Conservation (phyloP, 35 echinoderm and acorn worm genomes). For the Amphiura filiformis region DNA sequence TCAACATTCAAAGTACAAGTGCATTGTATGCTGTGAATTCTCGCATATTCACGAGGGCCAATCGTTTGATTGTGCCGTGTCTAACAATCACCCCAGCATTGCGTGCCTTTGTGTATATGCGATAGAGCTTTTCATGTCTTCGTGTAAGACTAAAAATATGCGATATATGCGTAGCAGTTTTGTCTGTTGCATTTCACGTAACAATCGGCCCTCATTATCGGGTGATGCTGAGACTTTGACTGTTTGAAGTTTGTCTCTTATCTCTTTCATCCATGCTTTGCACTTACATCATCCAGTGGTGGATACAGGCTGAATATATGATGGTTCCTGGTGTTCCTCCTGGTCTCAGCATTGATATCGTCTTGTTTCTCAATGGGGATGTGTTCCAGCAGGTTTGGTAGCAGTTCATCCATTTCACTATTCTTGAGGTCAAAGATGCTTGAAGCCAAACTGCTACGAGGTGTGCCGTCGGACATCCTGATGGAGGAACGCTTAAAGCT, state of each 20-base stretch:
- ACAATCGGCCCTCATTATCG: no score
- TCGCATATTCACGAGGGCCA: no score
- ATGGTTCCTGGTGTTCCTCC: slow-evolving; percentile 31
- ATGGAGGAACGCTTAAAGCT: slow-evolving; percentile 70
- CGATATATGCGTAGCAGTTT: no score
- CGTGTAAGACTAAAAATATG: background rate
- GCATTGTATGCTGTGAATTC: background rate
- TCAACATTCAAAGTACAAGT: background rate
- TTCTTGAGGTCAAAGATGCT: slow-evolving; percentile 92
- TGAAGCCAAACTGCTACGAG: slow-evolving; percentile 88
- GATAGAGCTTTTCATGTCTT: no score
- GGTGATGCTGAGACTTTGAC: no score
- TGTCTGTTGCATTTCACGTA: no score
- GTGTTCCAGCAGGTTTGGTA: slow-evolving; percentile 68
- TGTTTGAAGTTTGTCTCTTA: slow-evolving; percentile 31
- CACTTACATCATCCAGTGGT: slow-evolving; percentile 81
- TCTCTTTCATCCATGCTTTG: no score
- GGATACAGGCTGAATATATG: slow-evolving; percentile 81
- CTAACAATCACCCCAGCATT: no score
- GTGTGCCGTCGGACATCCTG: slow-evolving; percentile 80
- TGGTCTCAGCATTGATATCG: slow-evolving; percentile 50
- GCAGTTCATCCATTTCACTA: slow-evolving; percentile 74
- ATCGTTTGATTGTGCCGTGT: no score
- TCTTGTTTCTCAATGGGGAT: slow-evolving; percentile 73
- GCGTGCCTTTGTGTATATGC: no score